A percentile compares a stretch with the other conserved stretches of the same genome.
phyloP scores from a whole-genome alignment of 2,797 vertebrate genomes.

The Xyrichtys novacula region DNA sequence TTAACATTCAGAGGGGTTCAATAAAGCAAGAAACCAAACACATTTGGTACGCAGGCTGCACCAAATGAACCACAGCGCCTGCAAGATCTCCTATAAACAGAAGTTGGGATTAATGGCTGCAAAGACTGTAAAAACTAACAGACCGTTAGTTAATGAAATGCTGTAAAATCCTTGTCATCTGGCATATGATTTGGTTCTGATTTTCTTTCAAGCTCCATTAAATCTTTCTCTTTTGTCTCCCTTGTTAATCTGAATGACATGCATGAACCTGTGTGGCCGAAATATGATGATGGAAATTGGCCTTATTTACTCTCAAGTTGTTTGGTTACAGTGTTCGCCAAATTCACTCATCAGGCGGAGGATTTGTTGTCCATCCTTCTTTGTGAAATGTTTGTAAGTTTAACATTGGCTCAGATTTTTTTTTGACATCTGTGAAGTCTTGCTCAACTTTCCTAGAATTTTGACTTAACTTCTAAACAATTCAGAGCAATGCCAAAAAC shows the following conservation, averaged over 20 bases:
- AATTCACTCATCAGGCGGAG: conserved; percentile 37
- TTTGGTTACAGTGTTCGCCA: conserved; percentile 27
- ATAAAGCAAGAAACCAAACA: conserved; percentile 4
- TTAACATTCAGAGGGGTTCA: neutral
- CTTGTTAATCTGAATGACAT: conserved; percentile 21
- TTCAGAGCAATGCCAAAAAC: conserved; percentile 11
- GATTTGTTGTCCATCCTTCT: conserved; percentile 37
- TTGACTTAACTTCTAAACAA: conserved; percentile 21
- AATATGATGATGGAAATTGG: conserved; percentile 49
- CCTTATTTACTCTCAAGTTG: conserved; percentile 42
- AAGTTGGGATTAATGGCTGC: conserved; percentile 18
- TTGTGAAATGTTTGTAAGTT: conserved; percentile 57
- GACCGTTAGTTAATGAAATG: conserved; percentile 10
- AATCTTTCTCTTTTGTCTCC: conserved; percentile 15
- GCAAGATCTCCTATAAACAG: conserved; percentile 27
- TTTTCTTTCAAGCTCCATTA: neutral
- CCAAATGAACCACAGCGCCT: conserved; percentile 34
- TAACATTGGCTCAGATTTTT: conserved; percentile 45
- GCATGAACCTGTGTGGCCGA: conserved; percentile 28
- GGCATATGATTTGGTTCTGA: conserved; percentile 9
- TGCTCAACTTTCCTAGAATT: conserved; percentile 58
- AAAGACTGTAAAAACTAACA: conserved; percentile 18
- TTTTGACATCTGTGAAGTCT: conserved; percentile 40
- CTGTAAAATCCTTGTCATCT: conserved; percentile 12
- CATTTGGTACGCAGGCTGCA: neutral